Evolutionary conservation across 30 jellyfish, hydroid and myxozoan genomes (phyloP), one percentile per base, ranked within the genome.

Genomic region (Calvadosia cruxmelitensis): DNA sequence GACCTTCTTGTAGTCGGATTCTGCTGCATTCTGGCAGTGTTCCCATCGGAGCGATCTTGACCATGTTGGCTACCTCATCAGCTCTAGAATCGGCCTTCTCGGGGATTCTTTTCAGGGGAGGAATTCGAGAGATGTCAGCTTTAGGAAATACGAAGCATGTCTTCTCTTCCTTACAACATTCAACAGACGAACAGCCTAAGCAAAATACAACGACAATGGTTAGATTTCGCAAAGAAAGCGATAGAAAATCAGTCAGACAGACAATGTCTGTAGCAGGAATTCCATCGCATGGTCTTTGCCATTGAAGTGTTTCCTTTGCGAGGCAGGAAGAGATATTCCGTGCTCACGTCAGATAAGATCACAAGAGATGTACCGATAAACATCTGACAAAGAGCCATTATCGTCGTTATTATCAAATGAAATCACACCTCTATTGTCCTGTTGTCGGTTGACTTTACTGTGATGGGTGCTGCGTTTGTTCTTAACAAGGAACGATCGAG

Each of bases 401-500:
- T 68, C 72, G 52, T 75, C 88, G 36, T 13, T 34, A 23, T 15
- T 67, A n/a, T 53, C 79, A 49, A 66, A 67, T 23, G 53, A 30
- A 16, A 62, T 53, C 27, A 49, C 82, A 27, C 33, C 12, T 53
- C 66, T 68, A n/a, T n/a, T n/a, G n/a, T n/a, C n/a, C n/a, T n/a
- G n/a, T n/a, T n/a, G n/a, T n/a, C n/a, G n/a, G n/a, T n/a, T n/a
- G n/a, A n/a, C n/a, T n/a, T n/a, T n/a, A n/a, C n/a, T n/a, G n/a
- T n/a, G n/a, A n/a, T n/a, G n/a, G n/a, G n/a, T n/a, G n/a, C n/a
- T n/a, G n/a, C n/a, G n/a, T 23, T 77, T 67, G 48, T 82, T 67
- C 72, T 82, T 82, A 70, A 82, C 66, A 1, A 82, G 77, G 35
- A 82, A 82, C 30, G 94, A 82, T 31, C 84, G 81, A 5, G 94